Base-by-base conservation (phyloP, 2,888 invertebrate species). In the Drosophila crucigera region DNA sequence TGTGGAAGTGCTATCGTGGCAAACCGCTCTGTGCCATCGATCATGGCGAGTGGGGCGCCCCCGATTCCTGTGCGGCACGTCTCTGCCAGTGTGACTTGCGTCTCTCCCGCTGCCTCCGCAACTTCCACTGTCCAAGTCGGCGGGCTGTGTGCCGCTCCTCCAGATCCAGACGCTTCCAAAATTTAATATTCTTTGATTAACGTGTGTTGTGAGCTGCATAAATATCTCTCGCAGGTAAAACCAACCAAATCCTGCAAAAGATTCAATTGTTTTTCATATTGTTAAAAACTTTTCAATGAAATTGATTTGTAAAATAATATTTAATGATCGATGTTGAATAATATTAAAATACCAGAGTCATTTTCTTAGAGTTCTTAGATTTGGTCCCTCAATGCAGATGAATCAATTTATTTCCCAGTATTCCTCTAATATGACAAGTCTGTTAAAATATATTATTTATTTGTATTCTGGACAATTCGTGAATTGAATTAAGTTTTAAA, bases 11-110 rank as follows among this genome's bases (percentile, higher is more conserved):
- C 92, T 96, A 96, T 92, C 95, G 94, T 14, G 96, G 96, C 1
- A 94, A 95, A 85, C 97, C 98, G 0, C 94, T 97, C 41, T 98
- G 98, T 91, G 93, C 93, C 47, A 79, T 95, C 54, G 94, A 95
- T 73, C 95, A 95, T 82, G 95, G 95, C 6, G 94, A 94, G 81
- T 95, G 94, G 94, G 95, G 95, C 64, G 94, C 94, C 11, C 94
- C 94, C 0, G 94, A 95, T 56, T 95, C 96, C 0, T 98, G 97
- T 90, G 96, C 97, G 0, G 95, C 96, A 10, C 94, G 96, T 43
- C 94, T 98, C 30, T 98, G 98, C 91, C 96, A 97, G 91, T 98
- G 98, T 90, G 98, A 98, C 91, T 94, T 96, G 71, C 94, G 94
- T 60, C 95, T 98, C 68, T 96, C 97, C 0, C 95, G 96, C 93